Evolutionary conservation across 2,113 vertebrate genomes (phyloP), one percentile per base, ranked within the genome.

Genomic region (Phyllostomus hastatus): DNA sequence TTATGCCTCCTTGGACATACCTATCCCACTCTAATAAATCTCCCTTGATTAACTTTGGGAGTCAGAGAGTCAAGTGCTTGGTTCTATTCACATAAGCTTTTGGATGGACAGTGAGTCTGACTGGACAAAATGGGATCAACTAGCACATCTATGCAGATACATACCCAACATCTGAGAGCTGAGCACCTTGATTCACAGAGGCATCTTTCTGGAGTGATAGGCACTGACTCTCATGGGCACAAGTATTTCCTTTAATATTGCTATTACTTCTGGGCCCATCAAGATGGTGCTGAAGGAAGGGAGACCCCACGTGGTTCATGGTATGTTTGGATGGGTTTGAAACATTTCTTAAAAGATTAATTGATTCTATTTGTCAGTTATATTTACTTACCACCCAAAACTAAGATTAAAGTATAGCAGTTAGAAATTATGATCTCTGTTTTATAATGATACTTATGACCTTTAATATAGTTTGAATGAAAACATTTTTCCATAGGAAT

Each of bases 231-330:
- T 83, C 50, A 70, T 0, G 9, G 83, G 94, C 69, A 69, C n/a
- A 6, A 59, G 1, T 90, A 75, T 87, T 97, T 97, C 54, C 82
- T 95, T 91, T 93, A 91, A 87, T 92, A 91, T 90, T 93, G 90
- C 20, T 64, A 35, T 26, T 33, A 66, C 57, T 82, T 52, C 80
- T 57, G 38, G 41, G 35, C 33, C 48, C 54, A 61, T 80, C 85
- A 67, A 84, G 80, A 92, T 35, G 90, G 83, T 50, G 50, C 70
- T 84, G 81, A 15, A 2, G 33, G 61, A 86, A 95, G 83, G 9
- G 9, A 35, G 38, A 46, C 54, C 20, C 70, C 17, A 57, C 61
- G 43, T n/a, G 82, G 64, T 57, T 90, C 54, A 16, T 3, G 15
- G 7, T 5, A 72, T 50, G 28, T 89, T 80, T 80, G 46, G 33